A percentile compares a stretch with the other conserved stretches of the same genome.
phyloP scores from a whole-genome alignment of 2,797 vertebrate species.

The Tenualosa ilisha region DNA sequence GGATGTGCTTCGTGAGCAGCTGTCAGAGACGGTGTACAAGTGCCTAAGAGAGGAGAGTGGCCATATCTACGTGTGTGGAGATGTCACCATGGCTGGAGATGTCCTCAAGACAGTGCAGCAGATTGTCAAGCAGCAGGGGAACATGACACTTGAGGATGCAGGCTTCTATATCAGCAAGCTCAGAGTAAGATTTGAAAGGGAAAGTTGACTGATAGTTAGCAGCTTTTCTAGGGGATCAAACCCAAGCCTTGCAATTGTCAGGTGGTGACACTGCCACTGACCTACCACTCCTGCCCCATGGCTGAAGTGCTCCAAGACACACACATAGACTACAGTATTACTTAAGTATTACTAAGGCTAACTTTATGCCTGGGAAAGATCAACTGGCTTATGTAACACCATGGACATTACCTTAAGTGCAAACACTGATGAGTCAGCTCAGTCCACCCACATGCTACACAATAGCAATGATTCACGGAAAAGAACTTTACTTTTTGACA shows the following conservation, averaged over 20 bases:
- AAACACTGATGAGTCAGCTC: no score
- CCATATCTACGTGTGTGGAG: conserved; percentile 96
- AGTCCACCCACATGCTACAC: no score
- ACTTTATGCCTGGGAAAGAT: no score
- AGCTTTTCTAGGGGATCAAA: no score
- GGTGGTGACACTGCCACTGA: no score
- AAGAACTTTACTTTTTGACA: not conserved
- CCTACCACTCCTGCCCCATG: no score
- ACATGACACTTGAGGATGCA: conserved; percentile 86
- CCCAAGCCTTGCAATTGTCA: no score
- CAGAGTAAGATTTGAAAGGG: conserved; percentile 73
- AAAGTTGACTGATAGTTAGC: no score
- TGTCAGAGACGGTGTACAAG: conserved; percentile 86
- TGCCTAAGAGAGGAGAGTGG: conserved; percentile 90
- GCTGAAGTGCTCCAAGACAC: not conserved
- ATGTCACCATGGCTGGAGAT: conserved; percentile 97
- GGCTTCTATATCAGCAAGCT: conserved; percentile 94
- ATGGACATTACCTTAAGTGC: no score
- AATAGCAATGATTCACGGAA: not conserved
- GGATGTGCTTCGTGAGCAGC: conserved; percentile 90
- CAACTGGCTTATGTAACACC: no score
- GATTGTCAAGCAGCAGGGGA: conserved; percentile 87
- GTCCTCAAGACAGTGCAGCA: conserved; percentile 93
- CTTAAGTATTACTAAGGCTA: no score
- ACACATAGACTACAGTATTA: not conserved